These are phyloP conservation scores for Corvus cornix DNA, from an alignment of 2,113 vertebrate species.

Conservation along the genomic window DNA sequence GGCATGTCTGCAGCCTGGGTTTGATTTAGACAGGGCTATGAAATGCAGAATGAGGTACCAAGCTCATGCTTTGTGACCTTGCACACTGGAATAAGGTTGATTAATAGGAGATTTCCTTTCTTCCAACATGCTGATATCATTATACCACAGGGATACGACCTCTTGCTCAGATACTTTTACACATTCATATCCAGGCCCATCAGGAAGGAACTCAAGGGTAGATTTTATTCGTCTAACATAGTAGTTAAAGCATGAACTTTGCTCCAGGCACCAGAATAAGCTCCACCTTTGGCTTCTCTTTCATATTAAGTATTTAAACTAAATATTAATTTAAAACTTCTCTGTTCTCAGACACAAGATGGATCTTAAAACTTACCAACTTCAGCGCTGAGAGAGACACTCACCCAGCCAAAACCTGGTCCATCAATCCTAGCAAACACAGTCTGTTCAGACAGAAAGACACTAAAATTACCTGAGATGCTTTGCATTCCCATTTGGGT, in stretches of 20 bases:
- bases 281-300: conserved; percentile 21
- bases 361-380: neutral
- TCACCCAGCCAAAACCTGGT: neutral
- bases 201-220: neutral
- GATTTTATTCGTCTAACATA: conserved; percentile 20
- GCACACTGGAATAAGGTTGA: neutral
- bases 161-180: conserved; percentile 5
- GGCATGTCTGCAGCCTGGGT: neutral
- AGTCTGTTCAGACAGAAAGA: neutral
- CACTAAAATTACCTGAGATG: neutral
- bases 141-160: neutral
- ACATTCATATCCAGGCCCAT: neutral
- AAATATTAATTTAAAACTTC: conserved; percentile 5
- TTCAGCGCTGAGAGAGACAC: neutral
- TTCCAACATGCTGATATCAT: conserved; percentile 32
- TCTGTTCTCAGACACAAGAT: neutral
- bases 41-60: neutral
- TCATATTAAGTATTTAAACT: conserved; percentile 1
- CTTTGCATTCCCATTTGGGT: neutral
- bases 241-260: conserved; percentile 20
- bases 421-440: neutral
- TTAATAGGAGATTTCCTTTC: conserved; percentile 47
- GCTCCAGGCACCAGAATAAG: neutral
- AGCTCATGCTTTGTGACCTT: conserved; percentile 19
- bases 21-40: conserved; percentile 8